Conservation (phyloP, 2,113 vertebrate genomes). For the Oxyruncus cristatus region DNA sequence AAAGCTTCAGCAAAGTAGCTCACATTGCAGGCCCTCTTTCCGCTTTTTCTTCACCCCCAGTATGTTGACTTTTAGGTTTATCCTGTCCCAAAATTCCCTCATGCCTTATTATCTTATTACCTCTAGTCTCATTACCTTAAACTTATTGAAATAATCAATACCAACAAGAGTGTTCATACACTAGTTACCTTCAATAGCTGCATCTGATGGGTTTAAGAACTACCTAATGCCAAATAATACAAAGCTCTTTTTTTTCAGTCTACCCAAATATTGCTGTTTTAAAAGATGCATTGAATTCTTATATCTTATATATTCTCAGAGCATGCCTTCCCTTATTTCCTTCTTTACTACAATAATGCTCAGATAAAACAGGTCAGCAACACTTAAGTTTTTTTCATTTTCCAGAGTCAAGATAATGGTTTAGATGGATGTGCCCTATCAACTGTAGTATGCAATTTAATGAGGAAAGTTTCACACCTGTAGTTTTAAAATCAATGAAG, state of each 20-base stretch:
- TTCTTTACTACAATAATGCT: not conserved
- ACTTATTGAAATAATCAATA: not conserved
- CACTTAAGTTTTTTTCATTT: not conserved
- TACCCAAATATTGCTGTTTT: not conserved
- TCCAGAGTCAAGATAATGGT: not conserved
- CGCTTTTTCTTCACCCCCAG: not conserved
- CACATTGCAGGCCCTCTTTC: not conserved
- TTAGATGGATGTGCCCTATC: constrained; percentile 15
- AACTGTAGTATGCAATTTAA: constrained; percentile 10
- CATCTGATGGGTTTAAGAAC: not conserved
- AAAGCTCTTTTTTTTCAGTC: not conserved
- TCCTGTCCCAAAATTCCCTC: not conserved
- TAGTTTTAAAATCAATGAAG: constrained; percentile 34
- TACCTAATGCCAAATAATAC: not conserved
- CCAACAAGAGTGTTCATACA: not conserved
- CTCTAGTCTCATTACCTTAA: not conserved
- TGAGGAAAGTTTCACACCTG: constrained; percentile 25
- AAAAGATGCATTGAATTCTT: not conserved
- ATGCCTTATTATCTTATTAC: not conserved
- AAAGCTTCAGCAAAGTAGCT: not conserved
- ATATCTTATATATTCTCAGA: not conserved
- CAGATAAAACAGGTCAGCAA: not conserved
- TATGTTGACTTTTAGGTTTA: not conserved
- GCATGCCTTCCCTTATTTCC: not conserved
- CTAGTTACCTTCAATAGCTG: not conserved